phyloP scores from a whole-genome alignment of 2,888 invertebrate genomes.

The Drosophila rubida region DNA sequence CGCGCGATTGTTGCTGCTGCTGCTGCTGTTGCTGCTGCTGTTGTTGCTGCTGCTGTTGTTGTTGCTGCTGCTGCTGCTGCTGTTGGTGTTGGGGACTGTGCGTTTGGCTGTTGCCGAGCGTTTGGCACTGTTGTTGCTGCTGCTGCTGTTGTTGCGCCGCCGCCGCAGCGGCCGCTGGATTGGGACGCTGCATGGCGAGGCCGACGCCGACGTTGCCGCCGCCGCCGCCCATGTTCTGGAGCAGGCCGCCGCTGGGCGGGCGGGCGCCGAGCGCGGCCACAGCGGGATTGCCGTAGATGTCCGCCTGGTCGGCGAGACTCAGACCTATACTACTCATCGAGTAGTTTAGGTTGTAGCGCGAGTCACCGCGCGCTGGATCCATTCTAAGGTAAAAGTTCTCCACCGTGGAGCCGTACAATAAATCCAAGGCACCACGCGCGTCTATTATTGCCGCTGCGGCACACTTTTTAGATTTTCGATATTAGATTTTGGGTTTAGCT shows the following conservation, averaged over 20 bases:
- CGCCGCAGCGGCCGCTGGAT: slow-evolving; percentile 70
- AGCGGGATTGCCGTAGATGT: slow-evolving; percentile 89
- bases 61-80: slow-evolving; percentile 61
- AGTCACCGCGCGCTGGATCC: slow-evolving; percentile 96
- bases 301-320: slow-evolving; percentile 91
- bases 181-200: slow-evolving; percentile 70
- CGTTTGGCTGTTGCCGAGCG: slow-evolving; percentile 73
- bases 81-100: slow-evolving; percentile 74
- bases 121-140: slow-evolving; percentile 82
- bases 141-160: slow-evolving; percentile 84
- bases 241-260: slow-evolving; percentile 87
- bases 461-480: slow-evolving; percentile 53
- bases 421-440: slow-evolving; percentile 81
- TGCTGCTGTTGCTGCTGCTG: slow-evolving; percentile 69
- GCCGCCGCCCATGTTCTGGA: slow-evolving; percentile 85
- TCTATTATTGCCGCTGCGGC: slow-evolving; percentile 78
- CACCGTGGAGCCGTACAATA: slow-evolving; percentile 82
- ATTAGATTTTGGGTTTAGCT: slow-evolving; percentile 48
- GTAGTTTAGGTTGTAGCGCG: slow-evolving; percentile 95
- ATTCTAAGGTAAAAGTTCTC: slow-evolving; percentile 86
- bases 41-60: slow-evolving; percentile 62
- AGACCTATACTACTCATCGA: slow-evolving; percentile 92
- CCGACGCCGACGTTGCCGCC: slow-evolving; percentile 79
- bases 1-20: slow-evolving; percentile 83
- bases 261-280: slow-evolving; percentile 84